These are phyloP conservation scores for Cygnus buccinator DNA, from an alignment of 2,113 vertebrate genomes.

Conservation along the genomic window DNA sequence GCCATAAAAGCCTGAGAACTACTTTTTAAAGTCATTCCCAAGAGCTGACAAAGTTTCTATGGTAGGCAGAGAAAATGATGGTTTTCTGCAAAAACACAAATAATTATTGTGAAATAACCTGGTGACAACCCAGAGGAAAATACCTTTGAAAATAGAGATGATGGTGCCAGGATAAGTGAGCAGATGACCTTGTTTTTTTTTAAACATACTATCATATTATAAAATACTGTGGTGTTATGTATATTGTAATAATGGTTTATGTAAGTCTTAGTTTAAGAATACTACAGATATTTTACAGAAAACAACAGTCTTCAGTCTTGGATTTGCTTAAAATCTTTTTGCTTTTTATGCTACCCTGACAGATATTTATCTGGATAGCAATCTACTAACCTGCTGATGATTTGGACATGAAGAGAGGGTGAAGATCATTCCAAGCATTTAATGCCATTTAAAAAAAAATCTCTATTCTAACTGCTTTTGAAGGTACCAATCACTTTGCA, in stretches of 20 bases:
- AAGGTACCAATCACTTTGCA: background rate
- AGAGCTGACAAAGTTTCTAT: background rate
- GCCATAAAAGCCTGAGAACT: background rate
- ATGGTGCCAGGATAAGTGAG: background rate
- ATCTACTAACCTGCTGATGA: background rate
- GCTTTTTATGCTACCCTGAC: background rate
- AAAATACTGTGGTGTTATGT: background rate
- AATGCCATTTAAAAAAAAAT: background rate
- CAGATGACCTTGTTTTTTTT: background rate
- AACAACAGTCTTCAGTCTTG: background rate
- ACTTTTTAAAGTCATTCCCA: background rate
- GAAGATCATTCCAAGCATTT: background rate
- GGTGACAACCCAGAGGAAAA: background rate
- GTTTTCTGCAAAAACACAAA: background rate
- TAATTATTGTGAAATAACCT: background rate
- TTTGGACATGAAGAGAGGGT: background rate
- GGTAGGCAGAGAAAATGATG: background rate
- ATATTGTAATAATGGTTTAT: background rate
- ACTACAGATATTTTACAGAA: background rate
- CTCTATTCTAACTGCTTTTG: background rate
- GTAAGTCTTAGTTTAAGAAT: background rate
- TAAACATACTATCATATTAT: background rate
- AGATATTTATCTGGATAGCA: background rate
- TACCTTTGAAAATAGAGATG: background rate
- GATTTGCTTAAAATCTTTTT: background rate